A percentile compares a stretch with the other conserved stretches of the same genome.
phyloP scores from a whole-genome alignment of 1,140 invertebrate species.

The Penaeus vannamei region DNA sequence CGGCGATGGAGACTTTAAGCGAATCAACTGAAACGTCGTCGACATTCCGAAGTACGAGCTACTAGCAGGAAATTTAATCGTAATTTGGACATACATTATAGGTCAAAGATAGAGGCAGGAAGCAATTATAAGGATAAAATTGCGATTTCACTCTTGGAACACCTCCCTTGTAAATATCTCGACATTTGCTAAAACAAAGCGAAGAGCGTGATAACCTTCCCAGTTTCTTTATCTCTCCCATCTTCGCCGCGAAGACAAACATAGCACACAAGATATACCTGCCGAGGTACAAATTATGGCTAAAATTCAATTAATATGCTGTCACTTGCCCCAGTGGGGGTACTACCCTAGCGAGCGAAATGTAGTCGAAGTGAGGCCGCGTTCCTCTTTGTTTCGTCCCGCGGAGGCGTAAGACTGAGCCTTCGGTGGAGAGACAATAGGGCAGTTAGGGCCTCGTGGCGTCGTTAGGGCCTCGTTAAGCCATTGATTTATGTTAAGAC shows the following conservation, averaged over 20 bases:
- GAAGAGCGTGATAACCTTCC: background rate
- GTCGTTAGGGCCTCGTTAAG: conserved; percentile 51
- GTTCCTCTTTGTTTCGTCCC: conserved; percentile 38
- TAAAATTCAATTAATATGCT: conserved; percentile 67
- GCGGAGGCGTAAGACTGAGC: background rate
- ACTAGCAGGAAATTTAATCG: no score
- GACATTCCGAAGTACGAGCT: no score
- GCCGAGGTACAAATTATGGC: conserved; percentile 64
- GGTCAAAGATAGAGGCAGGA: no score
- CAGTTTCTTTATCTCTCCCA: conserved; percentile 49
- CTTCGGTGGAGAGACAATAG: conserved; percentile 10
- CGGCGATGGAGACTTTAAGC: no score
- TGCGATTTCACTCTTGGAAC: background rate
- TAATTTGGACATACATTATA: no score
- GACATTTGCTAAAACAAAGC: conserved; percentile 50
- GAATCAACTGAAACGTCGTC: no score
- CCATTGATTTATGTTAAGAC: conserved; percentile 66
- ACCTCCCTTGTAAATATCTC: conserved; percentile 1
- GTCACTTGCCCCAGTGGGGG: conserved; percentile 63
- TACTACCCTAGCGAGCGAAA: conserved; percentile 31
- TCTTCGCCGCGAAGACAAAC: conserved; percentile 58
- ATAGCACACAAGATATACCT: conserved; percentile 62
- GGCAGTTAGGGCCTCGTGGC: background rate
- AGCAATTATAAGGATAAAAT: no score
- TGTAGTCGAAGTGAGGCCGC: background rate